These are phyloP conservation scores for Yponomeuta evonymella DNA, from an alignment of 2,888 invertebrate species.

Conservation along the genomic window DNA sequence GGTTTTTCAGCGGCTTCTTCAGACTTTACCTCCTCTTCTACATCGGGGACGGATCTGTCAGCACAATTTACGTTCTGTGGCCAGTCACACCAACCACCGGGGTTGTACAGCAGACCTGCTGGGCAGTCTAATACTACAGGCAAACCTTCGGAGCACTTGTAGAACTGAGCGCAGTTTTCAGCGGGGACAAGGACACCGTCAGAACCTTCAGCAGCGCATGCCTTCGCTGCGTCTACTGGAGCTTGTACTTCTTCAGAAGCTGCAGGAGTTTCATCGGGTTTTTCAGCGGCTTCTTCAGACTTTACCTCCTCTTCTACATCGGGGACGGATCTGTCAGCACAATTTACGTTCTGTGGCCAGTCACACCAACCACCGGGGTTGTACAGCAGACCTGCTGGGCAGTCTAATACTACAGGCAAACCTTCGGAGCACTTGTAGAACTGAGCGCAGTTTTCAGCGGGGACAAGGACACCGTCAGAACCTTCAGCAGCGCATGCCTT, in stretches of 20 bases:
- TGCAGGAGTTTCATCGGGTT: not conserved
- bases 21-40: not conserved
- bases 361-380: slow-evolving; percentile 57
- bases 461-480: slow-evolving; percentile 68
- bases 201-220: slow-evolving; percentile 50
- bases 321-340: slow-evolving; percentile 39
- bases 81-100: slow-evolving; percentile 67
- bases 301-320: not conserved
- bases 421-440: slow-evolving; percentile 80
- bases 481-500: slow-evolving; percentile 61
- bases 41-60: slow-evolving; percentile 27
- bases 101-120: not conserved
- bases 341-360: slow-evolving; percentile 69
- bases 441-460: slow-evolving; percentile 74
- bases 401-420: not conserved
- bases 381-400: not conserved
- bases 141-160: slow-evolving; percentile 77
- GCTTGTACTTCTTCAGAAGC: not conserved
- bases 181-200: slow-evolving; percentile 71
- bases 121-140: not conserved
- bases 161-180: slow-evolving; percentile 77
- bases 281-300: not conserved
- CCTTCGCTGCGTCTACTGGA: slow-evolving; percentile 53
- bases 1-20: not conserved
- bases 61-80: slow-evolving; percentile 68